A percentile compares a stretch with the other conserved stretches of the same genome.
These are phyloP conservation scores for Montipora foliosa DNA, from an alignment of 64 coral and sea anemone species.

Conservation along the genomic window DNA sequence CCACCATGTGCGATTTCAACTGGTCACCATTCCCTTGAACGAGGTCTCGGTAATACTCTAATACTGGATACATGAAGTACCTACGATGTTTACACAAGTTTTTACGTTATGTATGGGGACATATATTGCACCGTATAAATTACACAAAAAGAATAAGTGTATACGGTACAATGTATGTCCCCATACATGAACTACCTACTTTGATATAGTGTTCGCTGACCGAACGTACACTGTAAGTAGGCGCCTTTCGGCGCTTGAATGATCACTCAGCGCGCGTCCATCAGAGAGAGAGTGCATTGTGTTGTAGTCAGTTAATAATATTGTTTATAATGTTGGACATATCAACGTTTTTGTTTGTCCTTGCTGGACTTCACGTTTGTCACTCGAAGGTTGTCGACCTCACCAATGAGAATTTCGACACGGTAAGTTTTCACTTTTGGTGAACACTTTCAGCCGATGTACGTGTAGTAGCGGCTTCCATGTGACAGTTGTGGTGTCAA, in stretches of 20 bases:
- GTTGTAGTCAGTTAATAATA: background rate
- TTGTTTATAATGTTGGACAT: constrained; percentile 1
- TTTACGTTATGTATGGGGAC: too few species aligned
- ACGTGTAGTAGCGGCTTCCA: background rate
- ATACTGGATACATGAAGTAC: background rate
- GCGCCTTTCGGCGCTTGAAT: too few species aligned
- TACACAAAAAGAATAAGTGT: background rate
- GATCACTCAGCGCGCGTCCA: too few species aligned
- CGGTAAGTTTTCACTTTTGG: constrained; percentile 53
- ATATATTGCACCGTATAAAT: too few species aligned
- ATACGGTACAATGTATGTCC: too few species aligned
- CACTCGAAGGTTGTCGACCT: constrained; percentile 76
- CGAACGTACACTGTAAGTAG: too few species aligned
- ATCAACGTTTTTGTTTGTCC: constrained; percentile 34
- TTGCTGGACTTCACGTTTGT: constrained; percentile 24
- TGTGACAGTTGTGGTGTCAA: constrained; percentile 5
- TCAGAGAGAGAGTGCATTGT: background rate
- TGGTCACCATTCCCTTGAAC: constrained; percentile 42
- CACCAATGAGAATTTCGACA: constrained; percentile 82
- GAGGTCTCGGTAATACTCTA: background rate
- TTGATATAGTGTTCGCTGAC: too few species aligned
- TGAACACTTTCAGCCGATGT: background rate
- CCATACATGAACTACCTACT: too few species aligned
- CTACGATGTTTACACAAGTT: too few species aligned
- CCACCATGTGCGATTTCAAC: constrained; percentile 76